Base-by-base conservation (phyloP, 1,140 invertebrate genomes). In the Acromyrmex charruanus region DNA sequence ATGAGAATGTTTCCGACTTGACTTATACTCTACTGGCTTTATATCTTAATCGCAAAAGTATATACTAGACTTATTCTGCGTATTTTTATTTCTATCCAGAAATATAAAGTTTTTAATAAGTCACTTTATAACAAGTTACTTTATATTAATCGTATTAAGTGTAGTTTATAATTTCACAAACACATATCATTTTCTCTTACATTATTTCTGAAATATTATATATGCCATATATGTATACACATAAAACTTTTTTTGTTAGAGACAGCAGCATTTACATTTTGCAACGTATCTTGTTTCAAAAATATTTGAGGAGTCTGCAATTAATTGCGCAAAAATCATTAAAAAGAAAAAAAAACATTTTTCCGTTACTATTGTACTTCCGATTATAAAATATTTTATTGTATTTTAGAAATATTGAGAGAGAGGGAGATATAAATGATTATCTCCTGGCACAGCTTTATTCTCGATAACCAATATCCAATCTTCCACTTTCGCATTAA, bases 401-500 rank as follows among this genome's bases (percentile, higher is more conserved):
- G 18, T 21, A 18, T 21, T 81, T 55, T 14, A 53, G 5, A 80
- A 63, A 51, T 68, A 35, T 55, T 72, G 9, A 44, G 39, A 44
- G 39, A 44, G 39, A 44, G 39, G 39, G 39, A 44, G 10, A 35
- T n/a, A 7, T 44, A 81, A 81, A 16, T 28, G 21, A 71, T 31
- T 16, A 68, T 35, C n/a, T 35, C 5, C 7, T 16, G 63, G 16
- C 31, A 44, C 39, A 58, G n/a, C 16, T 69, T 81, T 69, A 39
- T 86, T 51, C 35, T n/a, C 35, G 31, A 49, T 44, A 77, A 69
- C 21, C 44, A 28, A 44, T 53, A 77, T 75, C n/a, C 58, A 55
- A 77, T 55, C 10, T 55, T 63, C n/a, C n/a, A 80, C 25, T 79
- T 59, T 44, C 25, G 21, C 61, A n/a, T 39, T 66, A 85, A 77